A percentile compares a stretch with the other conserved stretches of the same genome.
These are phyloP conservation scores for Digitonthophagus gazella DNA, from an alignment of 2,888 invertebrate genomes.

Conservation along the genomic window DNA sequence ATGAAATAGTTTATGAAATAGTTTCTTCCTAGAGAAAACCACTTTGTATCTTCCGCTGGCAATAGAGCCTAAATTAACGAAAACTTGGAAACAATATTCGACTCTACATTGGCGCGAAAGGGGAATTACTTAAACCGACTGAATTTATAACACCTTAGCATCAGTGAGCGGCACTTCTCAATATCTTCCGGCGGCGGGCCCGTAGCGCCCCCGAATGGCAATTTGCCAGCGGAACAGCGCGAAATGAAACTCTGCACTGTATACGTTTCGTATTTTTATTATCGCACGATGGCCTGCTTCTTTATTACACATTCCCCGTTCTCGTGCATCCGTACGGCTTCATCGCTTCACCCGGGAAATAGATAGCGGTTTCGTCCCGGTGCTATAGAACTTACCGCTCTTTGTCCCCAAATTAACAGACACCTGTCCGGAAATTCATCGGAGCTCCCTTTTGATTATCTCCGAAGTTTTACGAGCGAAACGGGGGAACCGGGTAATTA, in stretches of 20 bases:
- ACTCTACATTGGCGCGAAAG: slow-evolving; percentile 13
- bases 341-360: not conserved
- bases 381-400: slow-evolving; percentile 38
- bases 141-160: slow-evolving; percentile 16
- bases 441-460: slow-evolving; percentile 57
- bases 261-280: slow-evolving; percentile 40
- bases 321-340: slow-evolving; percentile 19
- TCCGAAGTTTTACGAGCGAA: slow-evolving; percentile 54
- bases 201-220: slow-evolving; percentile 32
- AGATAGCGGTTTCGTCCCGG: not conserved
- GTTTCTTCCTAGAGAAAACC: not conserved
- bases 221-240: slow-evolving; percentile 36
- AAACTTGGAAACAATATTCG: slow-evolving; percentile 10
- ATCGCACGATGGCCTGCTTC: slow-evolving; percentile 39
- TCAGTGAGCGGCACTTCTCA: slow-evolving; percentile 13
- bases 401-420: slow-evolving; percentile 48
- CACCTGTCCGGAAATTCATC: slow-evolving; percentile 45
- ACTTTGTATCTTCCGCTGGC: not conserved
- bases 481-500: slow-evolving; percentile 34
- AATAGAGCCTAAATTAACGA: not conserved
- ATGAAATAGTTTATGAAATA: not conserved
- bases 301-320: slow-evolving; percentile 35
- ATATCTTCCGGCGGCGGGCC: slow-evolving; percentile 17
- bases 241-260: slow-evolving; percentile 37
- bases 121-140: slow-evolving; percentile 11